Conservation (phyloP, 2,888 invertebrate species). For the Aethes cnicana region DNA sequence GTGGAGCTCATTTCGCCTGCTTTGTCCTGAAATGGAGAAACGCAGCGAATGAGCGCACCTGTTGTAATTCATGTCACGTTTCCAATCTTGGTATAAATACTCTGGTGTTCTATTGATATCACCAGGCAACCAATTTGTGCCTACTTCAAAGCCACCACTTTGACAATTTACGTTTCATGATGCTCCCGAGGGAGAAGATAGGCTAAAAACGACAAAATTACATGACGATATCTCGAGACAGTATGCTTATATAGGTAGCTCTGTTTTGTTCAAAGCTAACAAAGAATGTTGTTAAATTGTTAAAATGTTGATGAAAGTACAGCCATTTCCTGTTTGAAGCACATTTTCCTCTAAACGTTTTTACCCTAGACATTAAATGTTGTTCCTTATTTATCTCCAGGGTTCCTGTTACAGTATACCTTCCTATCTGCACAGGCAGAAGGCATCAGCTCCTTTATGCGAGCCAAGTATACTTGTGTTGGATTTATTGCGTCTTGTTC, state of each 20-base stretch:
- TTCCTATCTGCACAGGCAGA: neutral
- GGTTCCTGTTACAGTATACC: neutral
- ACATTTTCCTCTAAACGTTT: no score
- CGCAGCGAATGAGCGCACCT: neutral
- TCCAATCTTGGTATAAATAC: slow-evolving; percentile 3
- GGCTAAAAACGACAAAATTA: slow-evolving; percentile 39
- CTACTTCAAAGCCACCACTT: slow-evolving; percentile 46
- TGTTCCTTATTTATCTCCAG: neutral
- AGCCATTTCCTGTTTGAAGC: no score
- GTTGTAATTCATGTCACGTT: neutral
- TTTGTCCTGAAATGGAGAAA: neutral
- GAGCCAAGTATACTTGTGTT: slow-evolving; percentile 7
- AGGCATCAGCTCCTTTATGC: slow-evolving; percentile 2
- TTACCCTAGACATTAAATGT: no score
- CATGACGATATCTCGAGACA: slow-evolving; percentile 19
- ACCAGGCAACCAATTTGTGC: slow-evolving; percentile 38
- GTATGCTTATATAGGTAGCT: slow-evolving; percentile 15
- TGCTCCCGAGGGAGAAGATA: slow-evolving; percentile 36
- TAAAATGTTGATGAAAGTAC: slow-evolving; percentile 14
- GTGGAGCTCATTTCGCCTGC: neutral
- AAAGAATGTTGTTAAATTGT: slow-evolving; percentile 4
- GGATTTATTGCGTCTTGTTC: slow-evolving; percentile 1
- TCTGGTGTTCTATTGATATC: slow-evolving; percentile 32
- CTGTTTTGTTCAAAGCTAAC: slow-evolving; percentile 9
- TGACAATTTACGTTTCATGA: slow-evolving; percentile 48